Base-by-base conservation (phyloP, 2,113 vertebrate genomes). In the Platycercus adscitus region DNA sequence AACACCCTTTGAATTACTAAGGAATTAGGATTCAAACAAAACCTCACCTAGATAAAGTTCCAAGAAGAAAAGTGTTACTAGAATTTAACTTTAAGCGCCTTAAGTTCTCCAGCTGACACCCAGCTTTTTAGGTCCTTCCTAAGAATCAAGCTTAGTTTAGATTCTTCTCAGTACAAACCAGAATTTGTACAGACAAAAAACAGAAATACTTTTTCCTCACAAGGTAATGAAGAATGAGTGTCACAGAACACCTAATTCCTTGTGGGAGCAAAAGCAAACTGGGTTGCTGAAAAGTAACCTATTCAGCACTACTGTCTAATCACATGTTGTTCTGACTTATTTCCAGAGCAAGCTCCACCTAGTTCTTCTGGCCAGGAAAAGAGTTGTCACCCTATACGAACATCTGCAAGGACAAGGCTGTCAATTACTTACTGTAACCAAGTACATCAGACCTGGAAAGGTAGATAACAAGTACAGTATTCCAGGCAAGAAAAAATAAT, bases 311-410 rank as follows among this genome's bases (percentile, higher is more conserved):
- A 75, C 1, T 61, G 41, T 23, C 18, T 94, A 65, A 88, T 90
- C 65, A 86, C 55, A 60, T 65, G 83, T 46, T 92, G 66, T 76
- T 78, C 71, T 81, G 58, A 75, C 75, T 79, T 56, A 80, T 73
- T 92, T 94, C 53, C 71, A 92, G 85, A 91, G 55, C 72, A 75
- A 89, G 84, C 84, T 91, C 81, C 72, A 87, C 91, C 65, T 84
- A 85, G 66, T 37, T 86, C 53, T 70, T 66, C 82, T 66, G 49
- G 79, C 58, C 82, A 91, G 76, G 75, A 70, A 95, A 97, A 84
- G 18, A 77, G 63, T 6, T 91, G 89, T 92, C 91, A 91, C 84
- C 65, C 89, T 76, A 56, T 1, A 89, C 1, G 11, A 95, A 85
- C 63, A 91, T 31, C 81, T 76, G 75, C 75, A 56, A 79, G 78